A percentile compares a stretch with the other conserved stretches of the same genome.
These are phyloP conservation scores for Diplazon laetatorius DNA, from an alignment of 2,888 invertebrate genomes.

Conservation along the genomic window DNA sequence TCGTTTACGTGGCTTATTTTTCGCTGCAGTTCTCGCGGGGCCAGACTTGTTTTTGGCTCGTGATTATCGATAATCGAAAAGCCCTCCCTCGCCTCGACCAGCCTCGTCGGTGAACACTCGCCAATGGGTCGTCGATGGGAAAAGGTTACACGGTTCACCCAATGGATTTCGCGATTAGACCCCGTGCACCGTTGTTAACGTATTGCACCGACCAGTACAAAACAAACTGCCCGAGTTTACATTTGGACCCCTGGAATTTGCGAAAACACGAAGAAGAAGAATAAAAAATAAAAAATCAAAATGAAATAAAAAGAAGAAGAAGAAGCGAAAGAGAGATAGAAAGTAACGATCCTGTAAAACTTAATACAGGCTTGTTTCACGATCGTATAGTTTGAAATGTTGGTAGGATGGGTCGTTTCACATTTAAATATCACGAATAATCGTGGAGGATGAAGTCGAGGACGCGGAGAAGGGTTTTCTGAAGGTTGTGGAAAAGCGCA, in stretches of 20 bases:
- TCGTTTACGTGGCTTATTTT: constrained; percentile 35
- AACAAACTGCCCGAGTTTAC: constrained; percentile 54
- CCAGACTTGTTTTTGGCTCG: constrained; percentile 40
- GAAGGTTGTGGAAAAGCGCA: constrained; percentile 51
- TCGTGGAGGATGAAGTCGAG: constrained; percentile 28
- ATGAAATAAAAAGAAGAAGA: not conserved
- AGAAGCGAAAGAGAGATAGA: not conserved
- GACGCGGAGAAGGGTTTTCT: constrained; percentile 26
- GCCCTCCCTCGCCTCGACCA: too few species aligned
- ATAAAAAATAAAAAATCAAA: not conserved
- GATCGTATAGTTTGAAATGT: constrained; percentile 34
- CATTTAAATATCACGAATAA: constrained; percentile 66
- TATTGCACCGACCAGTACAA: constrained; percentile 45
- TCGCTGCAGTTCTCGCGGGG: constrained; percentile 24
- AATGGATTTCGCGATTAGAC: constrained; percentile 59
- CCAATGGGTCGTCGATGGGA: constrained; percentile 12
- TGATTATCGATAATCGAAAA: constrained; percentile 66
- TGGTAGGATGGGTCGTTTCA: constrained; percentile 55
- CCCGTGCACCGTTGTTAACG: constrained; percentile 22
- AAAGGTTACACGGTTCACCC: constrained; percentile 59
- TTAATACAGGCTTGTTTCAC: constrained; percentile 3
- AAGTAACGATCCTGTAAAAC: constrained; percentile 41
- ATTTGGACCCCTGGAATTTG: constrained; percentile 37
- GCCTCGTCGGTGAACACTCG: constrained; percentile 50
- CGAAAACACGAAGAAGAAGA: not conserved